A percentile compares a stretch with the other conserved stretches of the same genome.
These are phyloP conservation scores for Balearica regulorum DNA, from an alignment of 2,797 vertebrate genomes.

Conservation along the genomic window DNA sequence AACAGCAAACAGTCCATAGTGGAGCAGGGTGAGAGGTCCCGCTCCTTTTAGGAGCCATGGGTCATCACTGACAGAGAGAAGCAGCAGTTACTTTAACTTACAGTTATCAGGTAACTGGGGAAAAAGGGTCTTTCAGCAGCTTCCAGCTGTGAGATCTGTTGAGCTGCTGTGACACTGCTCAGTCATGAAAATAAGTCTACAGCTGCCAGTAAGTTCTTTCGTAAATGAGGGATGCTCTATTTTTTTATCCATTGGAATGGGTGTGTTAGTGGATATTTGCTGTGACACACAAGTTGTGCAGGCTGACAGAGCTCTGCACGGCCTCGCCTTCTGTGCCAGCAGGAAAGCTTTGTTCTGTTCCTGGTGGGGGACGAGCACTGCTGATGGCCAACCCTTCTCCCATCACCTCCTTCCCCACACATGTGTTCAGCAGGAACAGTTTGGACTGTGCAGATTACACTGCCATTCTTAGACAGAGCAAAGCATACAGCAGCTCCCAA, in stretches of 20 bases:
- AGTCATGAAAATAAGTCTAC: neutral
- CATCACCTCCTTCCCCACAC: neutral
- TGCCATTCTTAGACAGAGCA: neutral
- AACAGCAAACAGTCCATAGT: neutral
- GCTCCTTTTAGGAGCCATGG: neutral
- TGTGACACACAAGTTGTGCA: neutral
- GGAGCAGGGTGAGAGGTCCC: neutral
- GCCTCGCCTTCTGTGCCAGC: neutral
- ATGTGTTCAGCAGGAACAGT: neutral
- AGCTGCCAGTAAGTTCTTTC: neutral
- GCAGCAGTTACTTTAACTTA: neutral
- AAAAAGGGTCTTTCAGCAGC: neutral
- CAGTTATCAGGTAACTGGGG: neutral
- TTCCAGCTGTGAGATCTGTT: neutral
- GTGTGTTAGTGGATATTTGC: neutral
- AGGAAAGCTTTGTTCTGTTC: neutral
- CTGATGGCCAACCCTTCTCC: neutral
- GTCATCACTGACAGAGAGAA: neutral
- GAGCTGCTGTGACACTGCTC: neutral
- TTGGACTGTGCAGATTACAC: neutral
- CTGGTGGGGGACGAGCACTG: neutral
- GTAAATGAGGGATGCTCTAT: neutral
- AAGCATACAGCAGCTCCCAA: neutral
- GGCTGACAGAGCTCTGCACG: neutral
- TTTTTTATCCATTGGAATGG: neutral